Evolutionary conservation across 2,888 invertebrate genomes (phyloP).

Genomic region (Amorpha juglandis): DNA sequence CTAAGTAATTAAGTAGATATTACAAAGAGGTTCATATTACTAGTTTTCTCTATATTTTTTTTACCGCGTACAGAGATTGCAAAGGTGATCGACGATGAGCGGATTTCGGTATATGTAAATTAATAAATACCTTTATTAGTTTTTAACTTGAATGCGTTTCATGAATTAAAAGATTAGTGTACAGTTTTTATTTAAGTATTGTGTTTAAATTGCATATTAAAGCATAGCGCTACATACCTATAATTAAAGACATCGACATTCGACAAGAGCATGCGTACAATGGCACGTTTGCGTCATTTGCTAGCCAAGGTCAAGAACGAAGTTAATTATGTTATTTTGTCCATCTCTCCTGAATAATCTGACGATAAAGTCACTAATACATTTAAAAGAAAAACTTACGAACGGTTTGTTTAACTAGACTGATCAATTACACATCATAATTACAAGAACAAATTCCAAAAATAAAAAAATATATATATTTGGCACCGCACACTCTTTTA

Average conservation of each 20-base stretch:
- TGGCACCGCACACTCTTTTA: conserved; percentile 6
- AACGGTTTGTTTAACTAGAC: neutral
- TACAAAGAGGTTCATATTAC: too few relatives aligned
- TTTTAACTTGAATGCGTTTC: neutral
- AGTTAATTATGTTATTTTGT: conserved; percentile 9
- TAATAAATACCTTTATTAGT: too few relatives aligned
- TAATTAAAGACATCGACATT: neutral
- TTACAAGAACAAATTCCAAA: neutral
- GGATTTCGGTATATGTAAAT: neutral
- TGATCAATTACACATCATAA: neutral
- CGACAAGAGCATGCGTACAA: neutral
- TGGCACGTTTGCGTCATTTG: conserved; percentile 11
- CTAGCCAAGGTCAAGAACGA: conserved; percentile 18
- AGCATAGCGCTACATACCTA: too few relatives aligned
- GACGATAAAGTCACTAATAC: neutral
- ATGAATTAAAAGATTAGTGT: too few relatives aligned
- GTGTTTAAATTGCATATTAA: neutral
- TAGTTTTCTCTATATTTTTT: too few relatives aligned
- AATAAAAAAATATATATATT: neutral
- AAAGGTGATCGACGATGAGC: too few relatives aligned
- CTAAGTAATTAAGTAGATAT: too few relatives aligned
- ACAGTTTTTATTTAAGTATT: too few relatives aligned
- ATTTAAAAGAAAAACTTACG: neutral
- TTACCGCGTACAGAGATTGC: too few relatives aligned
- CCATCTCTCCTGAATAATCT: neutral